Evolutionary conservation across 2,797 vertebrate genomes (phyloP).

Genomic region (Malacoctenus gilli): DNA sequence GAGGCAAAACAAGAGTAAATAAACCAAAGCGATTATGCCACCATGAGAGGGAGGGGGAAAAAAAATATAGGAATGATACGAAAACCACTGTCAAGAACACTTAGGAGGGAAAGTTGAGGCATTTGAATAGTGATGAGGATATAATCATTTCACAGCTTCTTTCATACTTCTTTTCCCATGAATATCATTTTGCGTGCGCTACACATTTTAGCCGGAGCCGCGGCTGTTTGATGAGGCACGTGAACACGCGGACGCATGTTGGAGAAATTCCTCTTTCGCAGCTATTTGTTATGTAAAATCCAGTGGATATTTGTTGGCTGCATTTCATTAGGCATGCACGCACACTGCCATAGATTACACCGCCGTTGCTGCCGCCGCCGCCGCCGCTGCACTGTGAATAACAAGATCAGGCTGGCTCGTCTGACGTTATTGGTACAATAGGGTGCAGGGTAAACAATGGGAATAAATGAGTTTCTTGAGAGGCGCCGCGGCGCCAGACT

Average conservation of each 20-base stretch:
- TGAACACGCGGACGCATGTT: not conserved
- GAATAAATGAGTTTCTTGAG: constrained; percentile 17
- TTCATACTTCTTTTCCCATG: too few relatives aligned
- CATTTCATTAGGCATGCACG: constrained; percentile 1
- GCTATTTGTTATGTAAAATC: constrained; percentile 2
- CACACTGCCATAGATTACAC: not conserved
- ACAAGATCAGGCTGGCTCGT: constrained; percentile 2
- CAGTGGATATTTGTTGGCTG: not conserved
- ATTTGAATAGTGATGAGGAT: not conserved
- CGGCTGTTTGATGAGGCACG: constrained; percentile 6
- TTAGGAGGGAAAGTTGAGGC: not conserved
- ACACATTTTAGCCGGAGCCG: too few relatives aligned
- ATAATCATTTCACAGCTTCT: constrained; percentile 12
- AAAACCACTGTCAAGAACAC: too few relatives aligned
- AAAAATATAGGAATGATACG: constrained; percentile 9
- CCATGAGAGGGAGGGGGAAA: too few relatives aligned
- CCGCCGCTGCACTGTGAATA: not conserved
- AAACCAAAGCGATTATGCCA: constrained; percentile 47
- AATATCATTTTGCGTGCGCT: not conserved
- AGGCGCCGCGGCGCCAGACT: too few relatives aligned
- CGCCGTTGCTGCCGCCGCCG: too few relatives aligned
- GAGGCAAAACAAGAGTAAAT: constrained; percentile 41
- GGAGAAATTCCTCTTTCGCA: not conserved
- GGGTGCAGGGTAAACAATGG: not conserved
- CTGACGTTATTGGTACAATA: constrained; percentile 8